Percentiles rank a stretch among this genome's conserved stretches.
Evolutionary conservation across 2,888 invertebrate species (phyloP).

Genomic region (Andricus curvator): DNA sequence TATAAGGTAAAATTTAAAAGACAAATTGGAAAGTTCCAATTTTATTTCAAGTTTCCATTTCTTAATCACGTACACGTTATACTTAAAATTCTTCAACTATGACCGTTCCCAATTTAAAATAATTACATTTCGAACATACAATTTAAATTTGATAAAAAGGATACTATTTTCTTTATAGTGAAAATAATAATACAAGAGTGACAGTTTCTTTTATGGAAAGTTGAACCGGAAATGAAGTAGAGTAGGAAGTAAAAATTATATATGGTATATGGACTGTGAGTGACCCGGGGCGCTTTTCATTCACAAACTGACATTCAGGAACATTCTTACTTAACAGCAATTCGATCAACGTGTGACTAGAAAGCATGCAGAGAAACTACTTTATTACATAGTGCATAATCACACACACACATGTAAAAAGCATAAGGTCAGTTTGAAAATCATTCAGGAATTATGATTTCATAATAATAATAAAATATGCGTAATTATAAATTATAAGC

Average conservation of each 20-base stretch:
- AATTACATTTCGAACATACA: no score
- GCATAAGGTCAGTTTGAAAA: conserved; percentile 29
- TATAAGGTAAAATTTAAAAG: no score
- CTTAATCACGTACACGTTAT: no score
- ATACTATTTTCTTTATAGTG: neutral
- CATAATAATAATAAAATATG: conserved; percentile 20
- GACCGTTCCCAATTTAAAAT: no score
- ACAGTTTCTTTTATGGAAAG: neutral
- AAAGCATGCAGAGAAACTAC: conserved; percentile 75
- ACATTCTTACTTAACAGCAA: conserved; percentile 56
- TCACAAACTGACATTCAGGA: conserved; percentile 50
- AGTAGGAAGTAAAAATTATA: conserved; percentile 28
- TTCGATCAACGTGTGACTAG: conserved; percentile 69
- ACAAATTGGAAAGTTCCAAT: no score
- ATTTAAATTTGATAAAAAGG: neutral
- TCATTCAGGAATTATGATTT: conserved; percentile 26
- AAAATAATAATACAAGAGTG: neutral
- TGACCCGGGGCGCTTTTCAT: conserved; percentile 33
- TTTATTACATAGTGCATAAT: conserved; percentile 52
- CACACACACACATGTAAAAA: conserved; percentile 4
- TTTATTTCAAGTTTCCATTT: no score
- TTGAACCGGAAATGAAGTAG: neutral
- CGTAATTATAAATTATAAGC: neutral
- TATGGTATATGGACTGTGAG: neutral
- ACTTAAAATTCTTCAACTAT: no score